These are phyloP conservation scores for Xanthia icteritia DNA, from an alignment of 2,888 invertebrate genomes.

Conservation along the genomic window DNA sequence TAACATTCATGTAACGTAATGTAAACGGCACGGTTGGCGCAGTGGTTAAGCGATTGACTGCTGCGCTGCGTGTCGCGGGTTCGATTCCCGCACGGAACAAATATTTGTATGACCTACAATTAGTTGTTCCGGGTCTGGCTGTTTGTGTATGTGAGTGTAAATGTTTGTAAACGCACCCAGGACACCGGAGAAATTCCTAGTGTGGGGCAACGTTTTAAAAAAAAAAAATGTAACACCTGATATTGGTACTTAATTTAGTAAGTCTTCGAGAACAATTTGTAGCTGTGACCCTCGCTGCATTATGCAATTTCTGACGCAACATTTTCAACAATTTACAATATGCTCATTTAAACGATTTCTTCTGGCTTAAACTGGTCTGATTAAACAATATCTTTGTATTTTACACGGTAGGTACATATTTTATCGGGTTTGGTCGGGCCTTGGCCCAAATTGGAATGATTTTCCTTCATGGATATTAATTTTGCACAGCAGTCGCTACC, in stretches of 20 bases:
- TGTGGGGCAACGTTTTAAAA: no score
- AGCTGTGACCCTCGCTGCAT: conserved; percentile 64
- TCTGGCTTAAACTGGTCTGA: conserved; percentile 48
- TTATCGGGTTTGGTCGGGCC: conserved; percentile 66
- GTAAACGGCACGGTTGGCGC: no score
- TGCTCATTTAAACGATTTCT: conserved; percentile 55
- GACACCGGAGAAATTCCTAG: no score
- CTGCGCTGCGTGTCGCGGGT: no score
- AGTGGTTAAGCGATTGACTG: no score
- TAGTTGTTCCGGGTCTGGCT: no score
- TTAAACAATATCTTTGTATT: conserved; percentile 53
- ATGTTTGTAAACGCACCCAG: no score
- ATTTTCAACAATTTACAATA: conserved; percentile 65
- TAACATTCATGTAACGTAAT: conserved; percentile 29
- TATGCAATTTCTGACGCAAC: conserved; percentile 80
- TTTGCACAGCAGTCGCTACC: conserved; percentile 45
- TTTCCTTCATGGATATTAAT: conserved; percentile 65
- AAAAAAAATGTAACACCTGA: no score
- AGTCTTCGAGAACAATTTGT: conserved; percentile 55
- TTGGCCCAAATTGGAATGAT: conserved; percentile 68
- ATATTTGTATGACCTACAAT: no score
- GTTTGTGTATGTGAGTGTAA: no score
- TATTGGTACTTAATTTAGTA: conserved; percentile 42
- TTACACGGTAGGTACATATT: conserved; percentile 51
- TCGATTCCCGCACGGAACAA: no score